Conservation (phyloP, 2,888 invertebrate genomes). For the Schrankia costaestrigalis region DNA sequence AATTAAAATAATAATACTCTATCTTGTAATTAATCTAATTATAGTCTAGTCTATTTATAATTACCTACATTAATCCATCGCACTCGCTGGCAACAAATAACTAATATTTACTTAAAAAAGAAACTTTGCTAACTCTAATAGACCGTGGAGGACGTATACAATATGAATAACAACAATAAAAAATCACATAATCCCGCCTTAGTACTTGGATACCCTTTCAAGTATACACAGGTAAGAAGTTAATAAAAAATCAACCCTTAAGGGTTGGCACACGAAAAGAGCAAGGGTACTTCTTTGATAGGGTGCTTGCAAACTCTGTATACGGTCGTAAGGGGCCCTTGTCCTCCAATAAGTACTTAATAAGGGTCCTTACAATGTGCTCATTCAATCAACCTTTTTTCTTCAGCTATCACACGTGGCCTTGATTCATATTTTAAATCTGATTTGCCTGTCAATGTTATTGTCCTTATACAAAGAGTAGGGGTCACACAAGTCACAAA, state of each 20-base stretch:
- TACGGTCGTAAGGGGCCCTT: conserved; percentile 52
- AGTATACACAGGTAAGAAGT: conserved; percentile 51
- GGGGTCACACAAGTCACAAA: conserved; percentile 59
- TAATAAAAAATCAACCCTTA: conserved; percentile 46
- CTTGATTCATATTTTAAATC: conserved; percentile 70
- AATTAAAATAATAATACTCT: conserved; percentile 1
- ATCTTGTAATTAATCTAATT: conserved; percentile 3
- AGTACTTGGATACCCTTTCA: conserved; percentile 30
- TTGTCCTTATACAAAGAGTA: conserved; percentile 53
- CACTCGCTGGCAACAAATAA: neutral
- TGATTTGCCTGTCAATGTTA: conserved; percentile 68
- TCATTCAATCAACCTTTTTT: conserved; percentile 65
- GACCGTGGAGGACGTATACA: conserved; percentile 30
- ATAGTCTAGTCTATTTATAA: conserved; percentile 8
- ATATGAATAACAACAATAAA: conserved; percentile 29
- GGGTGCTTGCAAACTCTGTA: conserved; percentile 52
- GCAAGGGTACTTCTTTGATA: conserved; percentile 67
- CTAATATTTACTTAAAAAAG: conserved; percentile 15
- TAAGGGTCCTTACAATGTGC: conserved; percentile 61
- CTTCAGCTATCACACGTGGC: conserved; percentile 68
- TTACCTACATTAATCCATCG: conserved; percentile 7
- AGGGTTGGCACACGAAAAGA: conserved; percentile 69
- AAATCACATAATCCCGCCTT: conserved; percentile 44
- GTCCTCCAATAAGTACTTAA: conserved; percentile 73
- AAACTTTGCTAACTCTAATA: conserved; percentile 24